Percentiles rank a stretch among this genome's conserved stretches.
Conservation (phyloP, 2,113 vertebrate species). For the Malurus elegans region DNA sequence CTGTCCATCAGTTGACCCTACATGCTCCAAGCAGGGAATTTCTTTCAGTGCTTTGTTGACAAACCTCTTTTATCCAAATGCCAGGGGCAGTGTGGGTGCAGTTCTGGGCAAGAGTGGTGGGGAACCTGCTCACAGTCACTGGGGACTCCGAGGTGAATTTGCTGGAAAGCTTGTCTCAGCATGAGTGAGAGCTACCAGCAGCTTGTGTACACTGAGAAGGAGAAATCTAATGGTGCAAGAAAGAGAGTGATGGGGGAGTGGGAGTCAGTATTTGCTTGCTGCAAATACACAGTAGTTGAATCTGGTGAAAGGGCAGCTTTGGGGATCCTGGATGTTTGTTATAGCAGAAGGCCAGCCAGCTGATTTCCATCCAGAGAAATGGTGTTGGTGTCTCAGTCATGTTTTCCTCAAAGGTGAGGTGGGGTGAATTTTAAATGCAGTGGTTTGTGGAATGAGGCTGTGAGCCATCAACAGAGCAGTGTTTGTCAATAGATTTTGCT, state of each 20-base stretch:
- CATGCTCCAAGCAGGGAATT: slow-evolving; percentile 25
- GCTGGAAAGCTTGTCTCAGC: slow-evolving; percentile 3
- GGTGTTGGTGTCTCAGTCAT: neutral
- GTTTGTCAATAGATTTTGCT: neutral
- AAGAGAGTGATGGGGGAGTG: neutral
- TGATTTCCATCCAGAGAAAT: neutral
- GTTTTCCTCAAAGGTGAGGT: neutral
- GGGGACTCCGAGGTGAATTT: slow-evolving; percentile 15
- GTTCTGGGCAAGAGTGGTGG: neutral
- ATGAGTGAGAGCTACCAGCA: neutral
- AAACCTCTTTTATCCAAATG: slow-evolving; percentile 34
- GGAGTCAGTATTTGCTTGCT: neutral
- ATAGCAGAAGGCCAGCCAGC: neutral
- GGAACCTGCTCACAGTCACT: neutral
- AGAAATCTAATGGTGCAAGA: neutral
- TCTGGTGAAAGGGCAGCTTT: neutral
- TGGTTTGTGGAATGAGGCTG: neutral
- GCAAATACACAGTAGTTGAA: neutral
- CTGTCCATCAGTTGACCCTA: neutral
- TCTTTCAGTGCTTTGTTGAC: slow-evolving; percentile 35
- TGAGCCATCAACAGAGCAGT: neutral
- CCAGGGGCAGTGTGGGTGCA: neutral
- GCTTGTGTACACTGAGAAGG: neutral
- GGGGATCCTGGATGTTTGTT: neutral
- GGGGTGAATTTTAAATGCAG: neutral